Conservation (phyloP, 2,797 vertebrate species). For the Nyctibius grandis region DNA sequence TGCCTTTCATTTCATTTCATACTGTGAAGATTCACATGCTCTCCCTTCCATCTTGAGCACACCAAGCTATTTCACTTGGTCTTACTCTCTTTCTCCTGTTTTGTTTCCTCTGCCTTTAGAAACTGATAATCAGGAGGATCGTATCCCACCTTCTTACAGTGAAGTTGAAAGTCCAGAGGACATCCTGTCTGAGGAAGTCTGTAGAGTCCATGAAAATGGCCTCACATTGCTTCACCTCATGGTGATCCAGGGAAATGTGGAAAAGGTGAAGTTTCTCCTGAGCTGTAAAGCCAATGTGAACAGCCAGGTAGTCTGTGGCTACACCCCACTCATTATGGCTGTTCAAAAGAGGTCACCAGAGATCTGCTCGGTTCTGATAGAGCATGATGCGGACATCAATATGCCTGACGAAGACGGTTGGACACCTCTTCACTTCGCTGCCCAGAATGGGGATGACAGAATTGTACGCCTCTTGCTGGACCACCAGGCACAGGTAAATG, state of each 20-base stretch:
- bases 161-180: background rate
- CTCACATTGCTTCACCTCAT: constrained; percentile 79
- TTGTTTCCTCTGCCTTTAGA: background rate
- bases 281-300: constrained; percentile 75
- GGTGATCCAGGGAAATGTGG: constrained; percentile 73
- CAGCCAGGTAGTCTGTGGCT: constrained; percentile 70
- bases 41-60: background rate
- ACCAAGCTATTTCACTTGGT: background rate
- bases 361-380: constrained; percentile 73
- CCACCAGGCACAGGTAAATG: constrained; percentile 64
- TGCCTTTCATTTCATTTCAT: background rate
- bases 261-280: constrained; percentile 76
- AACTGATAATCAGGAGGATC: background rate
- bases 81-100: background rate
- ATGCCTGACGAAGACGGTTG: constrained; percentile 79
- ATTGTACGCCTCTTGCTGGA: constrained; percentile 77
- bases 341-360: constrained; percentile 74
- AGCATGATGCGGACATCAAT: constrained; percentile 64
- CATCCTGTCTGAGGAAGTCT: constrained; percentile 65
- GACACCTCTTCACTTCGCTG: constrained; percentile 83
- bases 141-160: rapidly evolving
- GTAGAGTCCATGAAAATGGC: constrained; percentile 55
- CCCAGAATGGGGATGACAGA: constrained; percentile 83
- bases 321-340: constrained; percentile 81
- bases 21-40: rapidly evolving